A percentile compares a stretch with the other conserved stretches of the same genome.
These are phyloP conservation scores for Camponotus pennsylvanicus DNA, from an alignment of 1,140 invertebrate species.

Conservation along the genomic window DNA sequence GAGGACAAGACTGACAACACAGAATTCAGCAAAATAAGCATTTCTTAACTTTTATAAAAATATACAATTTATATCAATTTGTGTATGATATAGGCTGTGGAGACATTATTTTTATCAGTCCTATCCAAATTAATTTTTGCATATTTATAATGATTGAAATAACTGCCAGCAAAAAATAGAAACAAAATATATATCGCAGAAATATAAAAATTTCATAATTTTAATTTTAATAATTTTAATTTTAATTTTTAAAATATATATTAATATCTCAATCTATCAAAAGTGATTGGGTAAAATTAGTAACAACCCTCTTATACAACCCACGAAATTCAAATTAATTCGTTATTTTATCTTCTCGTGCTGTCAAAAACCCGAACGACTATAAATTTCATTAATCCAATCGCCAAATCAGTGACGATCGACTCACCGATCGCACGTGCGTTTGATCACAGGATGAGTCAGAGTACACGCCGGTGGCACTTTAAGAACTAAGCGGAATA, in stretches of 20 bases:
- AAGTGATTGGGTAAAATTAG: neutral
- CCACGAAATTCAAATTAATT: constrained; percentile 3
- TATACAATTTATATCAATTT: neutral
- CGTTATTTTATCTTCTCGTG: neutral
- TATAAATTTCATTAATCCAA: constrained; percentile 43
- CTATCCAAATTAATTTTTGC: neutral
- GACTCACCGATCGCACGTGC: constrained; percentile 16
- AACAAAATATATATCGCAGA: neutral
- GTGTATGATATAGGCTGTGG: too few species aligned
- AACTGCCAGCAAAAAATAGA: neutral
- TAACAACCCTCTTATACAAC: neutral
- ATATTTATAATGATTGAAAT: neutral
- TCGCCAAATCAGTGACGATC: constrained; percentile 11
- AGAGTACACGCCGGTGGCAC: constrained; percentile 10
- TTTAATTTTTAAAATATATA: neutral
- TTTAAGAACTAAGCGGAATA: constrained; percentile 55
- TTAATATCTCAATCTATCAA: neutral
- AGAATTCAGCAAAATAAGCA: constrained; percentile 13
- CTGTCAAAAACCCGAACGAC: neutral
- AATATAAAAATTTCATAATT: neutral
- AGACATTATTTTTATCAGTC: neutral
- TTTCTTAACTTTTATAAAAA: neutral
- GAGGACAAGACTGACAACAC: neutral
- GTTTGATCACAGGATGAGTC: constrained; percentile 59
- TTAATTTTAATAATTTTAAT: neutral